Base-by-base conservation (phyloP, 2,888 invertebrate species). In the Microchrysa polita region DNA sequence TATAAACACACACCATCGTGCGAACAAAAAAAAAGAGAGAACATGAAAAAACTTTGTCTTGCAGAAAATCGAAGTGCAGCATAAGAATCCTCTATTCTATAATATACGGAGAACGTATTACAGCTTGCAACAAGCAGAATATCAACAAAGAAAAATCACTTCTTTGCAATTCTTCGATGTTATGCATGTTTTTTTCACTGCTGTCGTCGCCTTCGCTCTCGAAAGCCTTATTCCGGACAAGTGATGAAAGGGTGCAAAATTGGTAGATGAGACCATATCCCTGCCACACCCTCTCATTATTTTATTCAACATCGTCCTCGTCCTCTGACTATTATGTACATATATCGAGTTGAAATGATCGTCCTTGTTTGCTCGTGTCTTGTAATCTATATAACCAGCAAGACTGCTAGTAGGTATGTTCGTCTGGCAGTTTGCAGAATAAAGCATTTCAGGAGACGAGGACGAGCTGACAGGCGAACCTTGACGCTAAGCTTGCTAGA, bases 241-340 rank as follows among this genome's bases (percentile, higher is more conserved):
- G 27, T 22, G 48, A 44, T 65, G 65, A 65, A 65, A n/a, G 42
- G 27, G 27, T 2, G 4, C 2, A 34, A 34, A 34, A 34, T 34
- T 34, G 27, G 48, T 48, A 10, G 48, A 48, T 48, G 48, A 48
- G 16, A 65, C 10, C 48, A 65, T 65, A 65, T 65, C 65, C 65
- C 65, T 44, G 44, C 65, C 65, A 65, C 65, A 65, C 65, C 65
- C 65, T 44, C 42, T 48, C 65, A 65, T 65, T 65, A 65, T 65
- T 65, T 48, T 16, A 65, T 65, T 20, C 48, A 7, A 48, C 27
- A 7, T 5, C 27, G 27, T n/a, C n/a, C n/a, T n/a, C n/a, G n/a
- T n/a, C n/a, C n/a, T n/a, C n/a, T 34, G 27, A 34, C 27, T 34
- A 34, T 34, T 5, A 7, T 34, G 7, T 34, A 34, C n/a, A n/a